Percentiles rank a stretch among this genome's conserved stretches.
Evolutionary conservation across 2,113 vertebrate species (phyloP).

Genomic region (Pygoscelis adeliae): DNA sequence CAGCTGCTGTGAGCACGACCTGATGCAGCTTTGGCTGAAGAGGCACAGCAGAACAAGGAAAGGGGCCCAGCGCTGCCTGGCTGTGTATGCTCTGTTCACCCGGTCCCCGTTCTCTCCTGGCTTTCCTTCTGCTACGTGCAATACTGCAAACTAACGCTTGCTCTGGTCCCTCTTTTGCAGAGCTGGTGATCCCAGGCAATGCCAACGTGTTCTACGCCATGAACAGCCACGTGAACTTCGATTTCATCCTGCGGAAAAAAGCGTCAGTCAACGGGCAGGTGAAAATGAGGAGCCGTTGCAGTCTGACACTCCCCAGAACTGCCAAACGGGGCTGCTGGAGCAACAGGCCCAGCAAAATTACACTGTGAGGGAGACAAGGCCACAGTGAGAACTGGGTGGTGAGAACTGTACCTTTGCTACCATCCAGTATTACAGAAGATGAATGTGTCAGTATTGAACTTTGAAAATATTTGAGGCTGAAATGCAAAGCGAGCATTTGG

Average conservation of each 20-base stretch:
- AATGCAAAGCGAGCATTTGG: background rate
- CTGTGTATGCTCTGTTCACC: fast-evolving
- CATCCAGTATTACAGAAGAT: background rate
- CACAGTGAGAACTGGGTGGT: background rate
- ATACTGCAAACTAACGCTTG: background rate
- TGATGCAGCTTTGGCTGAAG: fast-evolving
- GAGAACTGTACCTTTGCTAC: background rate
- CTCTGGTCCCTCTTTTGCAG: constrained; percentile 62
- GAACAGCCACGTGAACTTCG: constrained; percentile 90
- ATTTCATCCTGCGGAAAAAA: constrained; percentile 89
- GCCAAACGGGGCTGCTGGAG: constrained; percentile 80
- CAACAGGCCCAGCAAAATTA: constrained; percentile 84
- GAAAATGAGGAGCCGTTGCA: constrained; percentile 79
- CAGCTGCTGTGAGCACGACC: background rate
- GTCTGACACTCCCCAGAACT: constrained; percentile 79
- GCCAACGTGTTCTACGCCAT: constrained; percentile 96
- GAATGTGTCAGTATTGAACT: background rate
- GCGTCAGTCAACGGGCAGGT: constrained; percentile 33
- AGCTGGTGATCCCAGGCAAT: constrained; percentile 87
- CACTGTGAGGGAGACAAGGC: constrained; percentile 67
- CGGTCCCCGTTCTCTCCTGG: background rate
- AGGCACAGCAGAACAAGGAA: background rate
- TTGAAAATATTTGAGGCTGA: background rate
- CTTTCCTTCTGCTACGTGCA: background rate
- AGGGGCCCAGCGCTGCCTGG: background rate